Percentiles rank a stretch among this genome's conserved stretches.
Conservation (phyloP, 1,140 invertebrate genomes). For the silkworm (Bombyx mori) region DNA sequence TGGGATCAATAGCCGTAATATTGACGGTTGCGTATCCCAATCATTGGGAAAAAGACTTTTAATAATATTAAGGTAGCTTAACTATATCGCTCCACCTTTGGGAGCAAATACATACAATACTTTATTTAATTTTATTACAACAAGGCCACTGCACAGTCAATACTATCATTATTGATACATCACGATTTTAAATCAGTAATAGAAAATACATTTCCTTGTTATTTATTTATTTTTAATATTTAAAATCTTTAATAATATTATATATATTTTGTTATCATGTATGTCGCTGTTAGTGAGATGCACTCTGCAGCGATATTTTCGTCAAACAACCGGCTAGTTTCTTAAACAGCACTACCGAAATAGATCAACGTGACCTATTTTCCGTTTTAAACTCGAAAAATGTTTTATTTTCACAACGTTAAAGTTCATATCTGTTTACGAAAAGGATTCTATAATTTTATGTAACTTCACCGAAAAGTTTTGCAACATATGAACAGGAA, state of each 20-base stretch:
- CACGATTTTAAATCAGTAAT: too few relatives aligned
- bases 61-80: too few relatives aligned
- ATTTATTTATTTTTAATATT: too few relatives aligned
- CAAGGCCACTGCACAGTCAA: too few relatives aligned
- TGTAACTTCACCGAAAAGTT: conserved; percentile 4
- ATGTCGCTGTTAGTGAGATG: conserved; percentile 26
- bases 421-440: conserved; percentile 13
- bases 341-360: conserved; percentile 46
- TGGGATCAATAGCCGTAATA: too few relatives aligned
- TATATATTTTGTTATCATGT: conserved; percentile 24
- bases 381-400: conserved; percentile 22
- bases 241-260: neutral
- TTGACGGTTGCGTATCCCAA: too few relatives aligned
- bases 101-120: too few relatives aligned
- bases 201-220: too few relatives aligned
- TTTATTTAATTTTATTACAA: too few relatives aligned
- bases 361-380: conserved; percentile 58
- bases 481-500: neutral
- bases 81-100: too few relatives aligned
- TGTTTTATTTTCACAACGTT: conserved; percentile 9
- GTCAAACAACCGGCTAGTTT: conserved; percentile 43
- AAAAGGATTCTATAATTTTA: neutral
- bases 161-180: too few relatives aligned
- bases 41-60: too few relatives aligned
- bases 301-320: conserved; percentile 57